Percentiles rank a stretch among this genome's conserved stretches.
Conservation (phyloP, 2,797 vertebrate genomes). For the Lophius americanus region DNA sequence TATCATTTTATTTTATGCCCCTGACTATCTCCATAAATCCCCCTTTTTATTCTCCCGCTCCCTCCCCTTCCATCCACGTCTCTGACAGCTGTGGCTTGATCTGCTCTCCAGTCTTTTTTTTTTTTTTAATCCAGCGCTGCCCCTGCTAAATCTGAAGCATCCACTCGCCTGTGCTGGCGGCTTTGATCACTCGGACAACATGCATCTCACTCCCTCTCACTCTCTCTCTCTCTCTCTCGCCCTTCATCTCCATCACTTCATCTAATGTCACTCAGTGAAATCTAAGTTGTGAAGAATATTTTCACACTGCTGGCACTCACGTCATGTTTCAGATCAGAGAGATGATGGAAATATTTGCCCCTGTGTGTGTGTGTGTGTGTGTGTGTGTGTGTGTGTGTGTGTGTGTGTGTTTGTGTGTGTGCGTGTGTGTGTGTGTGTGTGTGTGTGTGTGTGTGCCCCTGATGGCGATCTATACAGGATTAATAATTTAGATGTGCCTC, state of each 20-base stretch:
- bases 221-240: constrained; percentile 2
- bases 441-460: constrained; percentile 1
- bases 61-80: constrained; percentile 18
- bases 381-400: constrained; percentile 2
- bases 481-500: constrained; percentile 59
- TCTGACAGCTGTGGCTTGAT: constrained; percentile 6
- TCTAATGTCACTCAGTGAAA: constrained; percentile 39
- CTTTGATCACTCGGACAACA: constrained; percentile 69
- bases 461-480: constrained; percentile 42
- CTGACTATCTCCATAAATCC: too few species aligned
- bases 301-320: constrained; percentile 25
- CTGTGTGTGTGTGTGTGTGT: background rate
- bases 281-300: constrained; percentile 26
- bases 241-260: constrained; percentile 50
- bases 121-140: constrained; percentile 49
- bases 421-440: constrained; percentile 4
- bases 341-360: constrained; percentile 10
- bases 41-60: background rate
- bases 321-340: constrained; percentile 17
- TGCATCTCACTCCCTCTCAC: constrained; percentile 35
- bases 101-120: constrained; percentile 32
- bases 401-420: constrained; percentile 2
- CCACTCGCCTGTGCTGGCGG: constrained; percentile 33
- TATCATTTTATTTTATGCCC: background rate
- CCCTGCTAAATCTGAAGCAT: constrained; percentile 44